phyloP scores from a whole-genome alignment of 2,888 invertebrate genomes.

The Spodoptera exigua region DNA sequence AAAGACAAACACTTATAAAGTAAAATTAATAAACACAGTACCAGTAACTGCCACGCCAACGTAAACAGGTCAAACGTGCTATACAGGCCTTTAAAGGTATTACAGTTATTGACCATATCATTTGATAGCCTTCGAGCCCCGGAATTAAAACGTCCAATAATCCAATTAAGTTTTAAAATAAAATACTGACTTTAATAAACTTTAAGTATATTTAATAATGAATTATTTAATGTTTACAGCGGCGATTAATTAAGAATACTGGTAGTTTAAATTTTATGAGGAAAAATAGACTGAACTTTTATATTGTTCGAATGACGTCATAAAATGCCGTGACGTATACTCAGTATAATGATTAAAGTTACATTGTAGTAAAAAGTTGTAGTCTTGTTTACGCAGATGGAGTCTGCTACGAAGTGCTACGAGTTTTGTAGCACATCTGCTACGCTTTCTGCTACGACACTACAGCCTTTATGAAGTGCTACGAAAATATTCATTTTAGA shows the following conservation, averaged over 20 bases:
- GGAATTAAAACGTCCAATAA: conserved; percentile 44
- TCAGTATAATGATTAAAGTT: conserved; percentile 36
- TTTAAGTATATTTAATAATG: conserved; percentile 21
- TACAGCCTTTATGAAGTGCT: conserved; percentile 22
- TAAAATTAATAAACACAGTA: conserved; percentile 43
- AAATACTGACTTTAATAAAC: conserved; percentile 28
- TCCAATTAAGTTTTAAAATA: conserved; percentile 40
- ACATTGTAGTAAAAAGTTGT: conserved; percentile 35
- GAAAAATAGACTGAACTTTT: conserved; percentile 1
- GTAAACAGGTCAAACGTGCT: conserved; percentile 53
- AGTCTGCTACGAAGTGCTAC: conserved; percentile 48
- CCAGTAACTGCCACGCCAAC: conserved; percentile 8
- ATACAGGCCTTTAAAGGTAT: conserved; percentile 46
- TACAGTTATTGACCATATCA: conserved; percentile 62
- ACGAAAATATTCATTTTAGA: conserved; percentile 3
- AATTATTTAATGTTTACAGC: conserved; percentile 10
- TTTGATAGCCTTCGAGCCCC: conserved; percentile 47
- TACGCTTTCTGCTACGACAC: conserved; percentile 38
- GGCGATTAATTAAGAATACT: conserved; percentile 32
- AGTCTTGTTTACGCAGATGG: conserved; percentile 29
- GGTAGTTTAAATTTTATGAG: conserved; percentile 1
- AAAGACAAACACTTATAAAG: conserved; percentile 43
- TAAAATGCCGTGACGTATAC: conserved; percentile 28
- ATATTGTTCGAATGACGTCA: conserved; percentile 33
- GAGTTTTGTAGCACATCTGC: conserved; percentile 35